A percentile compares a stretch with the other conserved stretches of the same genome.
Evolutionary conservation across 2,888 invertebrate species (phyloP).

Genomic region (Apeira syringaria): DNA sequence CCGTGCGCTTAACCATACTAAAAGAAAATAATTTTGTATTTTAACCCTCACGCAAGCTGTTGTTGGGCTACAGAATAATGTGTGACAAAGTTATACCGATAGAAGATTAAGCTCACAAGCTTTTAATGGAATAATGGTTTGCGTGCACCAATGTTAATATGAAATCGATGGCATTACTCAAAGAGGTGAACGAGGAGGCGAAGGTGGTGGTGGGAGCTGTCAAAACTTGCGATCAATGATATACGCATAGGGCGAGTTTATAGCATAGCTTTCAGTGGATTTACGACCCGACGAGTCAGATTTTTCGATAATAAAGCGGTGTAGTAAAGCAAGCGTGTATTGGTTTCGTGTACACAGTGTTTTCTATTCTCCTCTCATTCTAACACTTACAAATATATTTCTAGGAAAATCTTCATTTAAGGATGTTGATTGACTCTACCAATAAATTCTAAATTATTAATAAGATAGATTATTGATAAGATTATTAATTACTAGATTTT

Average conservation of each 20-base stretch:
- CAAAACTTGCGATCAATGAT: constrained; percentile 23
- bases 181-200: constrained; percentile 14
- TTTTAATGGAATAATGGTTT: constrained; percentile 17
- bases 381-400: too few relatives aligned
- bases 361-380: too few relatives aligned
- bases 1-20: background rate
- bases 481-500: too few relatives aligned
- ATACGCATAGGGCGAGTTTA: constrained; percentile 29
- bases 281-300: constrained; percentile 42
- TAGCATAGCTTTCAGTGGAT: constrained; percentile 34
- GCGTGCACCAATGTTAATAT: constrained; percentile 30
- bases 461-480: too few relatives aligned
- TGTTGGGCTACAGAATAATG: background rate
- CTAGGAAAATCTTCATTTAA: too few relatives aligned
- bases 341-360: too few relatives aligned
- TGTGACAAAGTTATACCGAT: constrained; percentile 11
- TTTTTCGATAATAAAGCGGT: constrained; percentile 8
- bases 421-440: too few relatives aligned
- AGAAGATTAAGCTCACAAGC: constrained; percentile 14
- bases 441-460: too few relatives aligned
- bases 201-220: constrained; percentile 4
- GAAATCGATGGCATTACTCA: constrained; percentile 28
- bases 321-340: background rate
- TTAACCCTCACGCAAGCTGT: constrained; percentile 5
- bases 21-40: background rate